Conservation (phyloP, 2,113 vertebrate genomes). For the Megaptera novaeangliae region DNA sequence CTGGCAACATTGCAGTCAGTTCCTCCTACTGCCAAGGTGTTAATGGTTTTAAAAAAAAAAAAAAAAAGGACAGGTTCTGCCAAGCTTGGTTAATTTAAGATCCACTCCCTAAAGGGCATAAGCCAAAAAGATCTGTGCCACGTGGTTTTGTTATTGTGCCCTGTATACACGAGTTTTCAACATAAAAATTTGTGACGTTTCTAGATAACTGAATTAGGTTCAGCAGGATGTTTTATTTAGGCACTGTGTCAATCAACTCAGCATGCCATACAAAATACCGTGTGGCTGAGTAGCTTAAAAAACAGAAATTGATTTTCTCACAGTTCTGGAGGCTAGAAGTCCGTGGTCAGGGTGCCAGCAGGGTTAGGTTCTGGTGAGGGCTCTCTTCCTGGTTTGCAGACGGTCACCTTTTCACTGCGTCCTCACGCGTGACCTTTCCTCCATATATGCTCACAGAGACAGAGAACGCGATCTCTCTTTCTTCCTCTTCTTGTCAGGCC, state of each 20-base stretch:
- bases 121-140: not conserved
- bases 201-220: not conserved
- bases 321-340: not conserved
- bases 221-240: not conserved
- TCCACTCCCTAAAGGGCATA: not conserved
- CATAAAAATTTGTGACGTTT: not conserved
- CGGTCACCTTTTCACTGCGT: not conserved
- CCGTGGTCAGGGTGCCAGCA: not conserved
- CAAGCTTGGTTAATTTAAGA: conserved; percentile 62
- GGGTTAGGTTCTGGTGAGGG: not conserved
- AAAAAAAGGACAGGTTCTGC: not conserved
- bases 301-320: not conserved
- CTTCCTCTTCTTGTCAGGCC: not conserved
- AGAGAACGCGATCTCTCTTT: not conserved
- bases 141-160: not conserved
- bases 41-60: conserved; percentile 36
- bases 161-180: not conserved
- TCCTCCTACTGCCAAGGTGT: conserved; percentile 58
- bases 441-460: not conserved
- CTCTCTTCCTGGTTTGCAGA: not conserved
- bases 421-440: too few relatives aligned
- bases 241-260: not conserved
- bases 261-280: not conserved
- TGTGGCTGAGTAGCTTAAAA: not conserved
- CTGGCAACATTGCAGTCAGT: not conserved